phyloP scores from a whole-genome alignment of 2,888 invertebrate species.

The Ectemnius cavifrons region DNA sequence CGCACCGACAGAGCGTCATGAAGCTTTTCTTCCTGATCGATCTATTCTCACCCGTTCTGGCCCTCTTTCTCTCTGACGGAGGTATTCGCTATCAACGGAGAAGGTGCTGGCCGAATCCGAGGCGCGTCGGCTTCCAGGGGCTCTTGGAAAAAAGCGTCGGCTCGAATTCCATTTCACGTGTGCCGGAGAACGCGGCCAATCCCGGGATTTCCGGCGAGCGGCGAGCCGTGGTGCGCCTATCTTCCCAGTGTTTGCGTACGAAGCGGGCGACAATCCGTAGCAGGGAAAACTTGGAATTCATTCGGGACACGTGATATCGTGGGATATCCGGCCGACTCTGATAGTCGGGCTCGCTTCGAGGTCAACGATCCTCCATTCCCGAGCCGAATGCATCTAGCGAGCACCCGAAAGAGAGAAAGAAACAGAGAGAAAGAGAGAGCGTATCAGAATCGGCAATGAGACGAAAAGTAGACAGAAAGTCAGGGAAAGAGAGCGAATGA shows the following conservation, averaged over 20 bases:
- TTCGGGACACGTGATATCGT: conserved; percentile 21
- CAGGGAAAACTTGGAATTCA: conserved; percentile 26
- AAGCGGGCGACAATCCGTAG: background rate
- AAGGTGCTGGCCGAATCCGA: background rate
- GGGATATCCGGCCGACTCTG: conserved; percentile 1
- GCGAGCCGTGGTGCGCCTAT: conserved; percentile 7
- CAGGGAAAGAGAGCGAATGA: no score
- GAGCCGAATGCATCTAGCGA: conserved; percentile 3
- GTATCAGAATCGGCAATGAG: no score
- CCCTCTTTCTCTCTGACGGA: background rate
- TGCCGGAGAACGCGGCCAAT: conserved; percentile 2
- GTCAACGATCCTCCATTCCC: conserved; percentile 22
- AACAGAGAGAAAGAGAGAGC: no score
- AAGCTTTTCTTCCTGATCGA: conserved; percentile 3
- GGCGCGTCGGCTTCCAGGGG: background rate
- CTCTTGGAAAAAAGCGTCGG: background rate
- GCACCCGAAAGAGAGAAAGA: no score
- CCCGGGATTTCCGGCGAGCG: conserved; percentile 20
- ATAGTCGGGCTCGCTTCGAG: conserved; percentile 12
- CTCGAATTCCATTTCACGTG: conserved; percentile 27
- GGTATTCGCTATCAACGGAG: background rate
- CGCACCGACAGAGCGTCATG: background rate
- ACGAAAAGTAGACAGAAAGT: no score
- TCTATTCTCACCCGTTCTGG: background rate
- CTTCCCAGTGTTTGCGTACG: conserved; percentile 21